Evolutionary conservation across 2,797 vertebrate species (phyloP).

Genomic region (Tapera naevia): DNA sequence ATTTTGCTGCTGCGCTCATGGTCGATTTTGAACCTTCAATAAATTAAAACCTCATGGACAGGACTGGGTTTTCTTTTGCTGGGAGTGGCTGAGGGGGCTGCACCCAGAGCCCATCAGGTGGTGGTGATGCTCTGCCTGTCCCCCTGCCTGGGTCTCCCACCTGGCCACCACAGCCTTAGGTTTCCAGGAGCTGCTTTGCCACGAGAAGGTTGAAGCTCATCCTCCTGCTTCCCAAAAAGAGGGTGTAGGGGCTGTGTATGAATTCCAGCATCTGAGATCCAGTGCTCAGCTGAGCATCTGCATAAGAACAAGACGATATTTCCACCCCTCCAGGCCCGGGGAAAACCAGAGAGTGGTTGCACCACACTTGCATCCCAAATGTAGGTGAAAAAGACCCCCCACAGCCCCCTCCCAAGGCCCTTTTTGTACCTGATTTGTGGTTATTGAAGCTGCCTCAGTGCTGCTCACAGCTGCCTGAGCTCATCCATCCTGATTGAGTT

Average conservation of each 20-base stretch:
- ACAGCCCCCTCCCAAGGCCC: too few relatives aligned
- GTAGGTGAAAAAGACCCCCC: too few relatives aligned
- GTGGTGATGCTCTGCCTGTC: not conserved
- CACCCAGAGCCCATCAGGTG: not conserved
- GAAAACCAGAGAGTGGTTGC: not conserved
- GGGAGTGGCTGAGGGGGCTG: not conserved
- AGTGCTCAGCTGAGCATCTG: rapidly evolving
- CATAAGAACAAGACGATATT: too few relatives aligned
- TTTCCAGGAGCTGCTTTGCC: not conserved
- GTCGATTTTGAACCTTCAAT: not conserved
- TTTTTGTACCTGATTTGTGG: not conserved
- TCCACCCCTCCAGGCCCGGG: not conserved
- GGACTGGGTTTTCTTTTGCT: not conserved
- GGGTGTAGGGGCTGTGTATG: rapidly evolving
- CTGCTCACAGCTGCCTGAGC: not conserved
- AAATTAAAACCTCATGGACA: not conserved
- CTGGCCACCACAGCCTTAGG: not conserved
- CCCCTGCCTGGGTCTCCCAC: not conserved
- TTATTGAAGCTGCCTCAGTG: not conserved
- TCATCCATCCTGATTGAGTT: too few relatives aligned
- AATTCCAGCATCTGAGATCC: not conserved
- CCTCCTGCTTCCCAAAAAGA: not conserved
- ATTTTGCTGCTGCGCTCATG: not conserved
- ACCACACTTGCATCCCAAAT: rapidly evolving
- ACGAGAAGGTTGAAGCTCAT: not conserved